Percentiles rank a stretch among this genome's conserved stretches.
Evolutionary conservation across 2,797 vertebrate genomes (phyloP).

Genomic region (Pachyuromys duprasi): DNA sequence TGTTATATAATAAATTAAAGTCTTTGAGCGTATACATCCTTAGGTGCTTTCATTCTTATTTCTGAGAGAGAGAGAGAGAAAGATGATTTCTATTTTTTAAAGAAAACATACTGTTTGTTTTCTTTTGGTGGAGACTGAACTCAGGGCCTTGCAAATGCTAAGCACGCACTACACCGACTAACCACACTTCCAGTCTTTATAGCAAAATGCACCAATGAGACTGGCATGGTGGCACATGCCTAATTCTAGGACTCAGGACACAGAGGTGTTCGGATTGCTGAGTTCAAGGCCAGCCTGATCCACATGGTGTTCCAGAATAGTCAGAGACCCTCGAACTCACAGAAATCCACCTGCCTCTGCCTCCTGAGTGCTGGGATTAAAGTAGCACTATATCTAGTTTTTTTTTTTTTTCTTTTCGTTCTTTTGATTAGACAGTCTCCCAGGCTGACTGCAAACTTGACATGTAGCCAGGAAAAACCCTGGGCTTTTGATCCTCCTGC

Average conservation of each 20-base stretch:
- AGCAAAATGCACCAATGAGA: not conserved
- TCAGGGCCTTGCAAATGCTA: not conserved
- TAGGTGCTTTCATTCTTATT: not conserved
- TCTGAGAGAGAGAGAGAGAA: too few species aligned
- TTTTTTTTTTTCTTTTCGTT: not conserved
- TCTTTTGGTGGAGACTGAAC: not conserved
- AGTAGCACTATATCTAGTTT: too few species aligned
- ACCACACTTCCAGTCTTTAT: not conserved
- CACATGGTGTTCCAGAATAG: not conserved
- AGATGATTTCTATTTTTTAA: too few species aligned
- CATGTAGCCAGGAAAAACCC: not conserved
- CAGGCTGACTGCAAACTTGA: not conserved
- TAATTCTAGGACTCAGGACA: not conserved
- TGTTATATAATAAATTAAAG: constrained; percentile 4
- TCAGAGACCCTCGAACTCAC: too few species aligned
- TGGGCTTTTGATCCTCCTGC: not conserved
- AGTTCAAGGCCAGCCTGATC: not conserved
- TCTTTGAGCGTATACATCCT: not conserved
- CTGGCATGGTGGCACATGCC: not conserved
- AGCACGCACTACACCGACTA: not conserved
- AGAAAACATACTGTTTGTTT: not conserved
- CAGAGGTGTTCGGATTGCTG: not conserved
- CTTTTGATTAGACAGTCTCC: not conserved
- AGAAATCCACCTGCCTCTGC: not conserved
- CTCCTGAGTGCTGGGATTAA: too few species aligned